Evolutionary conservation across 2,888 invertebrate species (phyloP), one percentile per base, ranked within the genome.

Genomic region (Melanargia galathea): DNA sequence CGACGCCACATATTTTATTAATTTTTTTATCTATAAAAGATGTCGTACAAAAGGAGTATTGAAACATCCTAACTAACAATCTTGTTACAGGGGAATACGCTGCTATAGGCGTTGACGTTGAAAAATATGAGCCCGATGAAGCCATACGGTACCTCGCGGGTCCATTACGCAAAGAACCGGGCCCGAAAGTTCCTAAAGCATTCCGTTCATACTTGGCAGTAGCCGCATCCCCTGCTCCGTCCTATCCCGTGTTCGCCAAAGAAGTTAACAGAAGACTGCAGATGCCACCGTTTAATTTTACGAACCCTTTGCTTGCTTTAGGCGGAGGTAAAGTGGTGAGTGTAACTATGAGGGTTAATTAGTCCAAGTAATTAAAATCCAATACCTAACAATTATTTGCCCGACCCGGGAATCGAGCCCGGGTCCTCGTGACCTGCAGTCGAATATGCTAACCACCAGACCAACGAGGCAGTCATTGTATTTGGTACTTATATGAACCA

Each of bases 51-150:
- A n/a, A n/a, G n/a, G n/a, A n/a, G n/a, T 7, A 16, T 40, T 20
- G 8, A 45, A 20, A n/a, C n/a, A 24, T 5, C 26, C 26, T 49
- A 16, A 38, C 2, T 5, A 49, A 49, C 56, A 16, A 57, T 52
- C 10, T 54, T 58, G 49, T 54, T 60, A 35, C 83, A 95, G 97
- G 98, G n/a, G 97, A 98, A 80, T 98, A 98, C 81, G 97, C 97
- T 80, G 98, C 97, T 1, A 95, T 98, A 22, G 98, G 98, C 5
- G 96, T 98, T 6, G 96, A 97, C 77, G 94, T 97, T 13, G 97
- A 97, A 72, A 96, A 97, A 75, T 98, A 97, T 84, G 96, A 97
- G 75, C 87, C 93, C 2, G 92, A 93, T 22, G 93, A 95, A 64
- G 97, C 98, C 0, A 93, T 94, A 54, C 95, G 95, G 71, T 98